Percentiles rank a stretch among this genome's conserved stretches.
phyloP scores from a whole-genome alignment of 1,140 invertebrate genomes.

The Drosophila truncata region DNA sequence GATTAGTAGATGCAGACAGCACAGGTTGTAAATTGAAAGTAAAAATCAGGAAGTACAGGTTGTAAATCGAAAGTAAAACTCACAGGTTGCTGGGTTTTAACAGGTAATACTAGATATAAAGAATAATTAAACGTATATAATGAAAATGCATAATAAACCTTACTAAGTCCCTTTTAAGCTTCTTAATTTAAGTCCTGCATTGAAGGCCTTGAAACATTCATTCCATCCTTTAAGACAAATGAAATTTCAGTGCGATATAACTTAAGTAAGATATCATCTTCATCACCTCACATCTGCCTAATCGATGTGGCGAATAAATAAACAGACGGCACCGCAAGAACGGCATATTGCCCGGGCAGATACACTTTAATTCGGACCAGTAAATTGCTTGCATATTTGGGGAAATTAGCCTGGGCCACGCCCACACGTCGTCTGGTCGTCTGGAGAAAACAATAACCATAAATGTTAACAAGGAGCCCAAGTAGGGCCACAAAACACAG shows the following conservation, averaged over 20 bases:
- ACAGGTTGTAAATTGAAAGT: neutral
- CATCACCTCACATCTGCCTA: constrained; percentile 4
- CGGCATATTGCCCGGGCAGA: constrained; percentile 6
- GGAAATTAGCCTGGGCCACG: constrained; percentile 50
- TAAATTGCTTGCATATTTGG: constrained; percentile 59
- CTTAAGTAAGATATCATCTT: constrained; percentile 7
- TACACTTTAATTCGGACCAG: constrained; percentile 29
- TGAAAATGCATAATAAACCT: neutral
- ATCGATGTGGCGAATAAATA: constrained; percentile 30
- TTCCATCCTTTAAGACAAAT: neutral
- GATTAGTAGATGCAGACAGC: neutral
- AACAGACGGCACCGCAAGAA: neutral
- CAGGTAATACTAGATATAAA: no score
- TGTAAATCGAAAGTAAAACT: neutral
- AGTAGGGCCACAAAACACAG: constrained; percentile 46
- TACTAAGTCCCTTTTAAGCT: neutral
- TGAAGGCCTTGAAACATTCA: neutral
- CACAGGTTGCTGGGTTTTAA: neutral
- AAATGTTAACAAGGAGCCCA: constrained; percentile 76
- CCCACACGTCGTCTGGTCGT: constrained; percentile 36
- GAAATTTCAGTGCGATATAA: neutral
- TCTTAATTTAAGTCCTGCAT: neutral
- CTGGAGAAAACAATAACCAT: constrained; percentile 69
- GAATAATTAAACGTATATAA: no score
- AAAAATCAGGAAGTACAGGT: no score